Percentiles rank a stretch among this genome's conserved stretches.
Evolutionary conservation across 2,888 invertebrate genomes (phyloP).

Genomic region (Drosophila anomelani): DNA sequence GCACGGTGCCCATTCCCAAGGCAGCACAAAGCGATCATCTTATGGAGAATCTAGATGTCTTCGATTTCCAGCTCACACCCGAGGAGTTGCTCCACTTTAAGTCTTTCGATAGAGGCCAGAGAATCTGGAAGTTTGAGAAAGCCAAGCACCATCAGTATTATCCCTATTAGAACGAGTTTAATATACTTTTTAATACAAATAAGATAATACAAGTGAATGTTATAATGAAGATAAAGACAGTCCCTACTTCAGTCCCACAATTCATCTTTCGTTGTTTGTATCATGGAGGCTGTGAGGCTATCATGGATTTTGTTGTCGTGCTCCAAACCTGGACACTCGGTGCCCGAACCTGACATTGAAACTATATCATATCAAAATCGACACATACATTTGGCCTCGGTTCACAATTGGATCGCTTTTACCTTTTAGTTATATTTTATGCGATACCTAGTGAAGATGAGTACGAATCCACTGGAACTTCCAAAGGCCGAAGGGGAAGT

Average conservation of each 20-base stretch:
- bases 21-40: conserved; percentile 85
- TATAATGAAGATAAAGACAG: too few species aligned
- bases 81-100: conserved; percentile 85
- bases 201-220: not conserved
- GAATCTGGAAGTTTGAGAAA: conserved; percentile 71
- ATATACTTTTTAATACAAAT: not conserved
- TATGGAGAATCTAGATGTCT: conserved; percentile 86
- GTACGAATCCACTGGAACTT: not conserved
- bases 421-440: not conserved
- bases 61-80: conserved; percentile 86
- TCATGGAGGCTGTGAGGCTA: not conserved
- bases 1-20: conserved; percentile 86
- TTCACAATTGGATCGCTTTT: not conserved
- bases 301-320: not conserved
- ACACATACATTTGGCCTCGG: not conserved
- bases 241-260: too few species aligned
- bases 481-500: not conserved
- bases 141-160: conserved; percentile 75
- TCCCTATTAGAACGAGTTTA: conserved; percentile 66
- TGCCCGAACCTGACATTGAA: not conserved
- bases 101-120: conserved; percentile 83
- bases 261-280: not conserved
- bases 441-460: not conserved
- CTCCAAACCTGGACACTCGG: not conserved
- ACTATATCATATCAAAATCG: not conserved